Conservation (phyloP, 2,113 vertebrate genomes). For the Marmota monax region DNA sequence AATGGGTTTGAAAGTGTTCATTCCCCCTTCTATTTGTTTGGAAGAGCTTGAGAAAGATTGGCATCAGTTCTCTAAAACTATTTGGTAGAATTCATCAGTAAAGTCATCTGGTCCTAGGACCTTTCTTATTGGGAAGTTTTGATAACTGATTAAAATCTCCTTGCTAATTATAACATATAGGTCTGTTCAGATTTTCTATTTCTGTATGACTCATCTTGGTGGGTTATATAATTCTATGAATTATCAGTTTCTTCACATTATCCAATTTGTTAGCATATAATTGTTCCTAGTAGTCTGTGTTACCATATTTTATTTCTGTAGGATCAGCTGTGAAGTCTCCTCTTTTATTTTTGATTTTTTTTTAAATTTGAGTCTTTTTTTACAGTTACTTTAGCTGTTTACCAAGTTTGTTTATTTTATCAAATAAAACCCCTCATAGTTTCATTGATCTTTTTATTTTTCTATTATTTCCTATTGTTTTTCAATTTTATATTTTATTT, state of each 20-base stretch:
- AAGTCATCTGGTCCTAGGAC: background rate
- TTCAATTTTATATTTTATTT: background rate
- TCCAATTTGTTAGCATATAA: background rate
- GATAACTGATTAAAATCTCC: background rate
- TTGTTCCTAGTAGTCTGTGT: background rate
- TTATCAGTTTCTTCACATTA: background rate
- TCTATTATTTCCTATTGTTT: background rate
- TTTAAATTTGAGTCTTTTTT: background rate
- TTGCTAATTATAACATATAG: background rate
- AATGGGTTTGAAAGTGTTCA: background rate
- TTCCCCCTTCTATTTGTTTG: background rate
- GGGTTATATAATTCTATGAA: background rate
- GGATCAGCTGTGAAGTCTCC: background rate
- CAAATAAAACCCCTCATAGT: too few species aligned
- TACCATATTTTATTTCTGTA: background rate
- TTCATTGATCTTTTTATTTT: background rate
- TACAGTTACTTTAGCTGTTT: background rate
- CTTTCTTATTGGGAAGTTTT: background rate
- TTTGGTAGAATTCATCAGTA: background rate
- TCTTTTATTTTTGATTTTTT: background rate
- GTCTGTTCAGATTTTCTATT: background rate
- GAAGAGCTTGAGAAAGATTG: background rate
- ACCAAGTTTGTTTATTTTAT: background rate
- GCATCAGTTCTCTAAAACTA: background rate
- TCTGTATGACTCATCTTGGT: background rate